These are phyloP conservation scores for Cyprinodon brontotheroides DNA, from an alignment of 2,113 vertebrate genomes.

Conservation along the genomic window DNA sequence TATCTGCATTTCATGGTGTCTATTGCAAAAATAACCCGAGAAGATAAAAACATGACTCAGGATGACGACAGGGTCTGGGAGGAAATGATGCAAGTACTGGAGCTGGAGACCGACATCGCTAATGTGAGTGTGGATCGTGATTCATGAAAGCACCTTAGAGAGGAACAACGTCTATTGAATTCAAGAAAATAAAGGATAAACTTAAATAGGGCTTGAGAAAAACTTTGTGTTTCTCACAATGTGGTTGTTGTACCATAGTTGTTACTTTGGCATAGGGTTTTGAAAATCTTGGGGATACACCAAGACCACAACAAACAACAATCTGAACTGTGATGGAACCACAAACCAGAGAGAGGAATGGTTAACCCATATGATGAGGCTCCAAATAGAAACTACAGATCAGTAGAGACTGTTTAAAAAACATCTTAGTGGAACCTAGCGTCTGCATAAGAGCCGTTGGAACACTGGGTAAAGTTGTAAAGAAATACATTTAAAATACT, in stretches of 20 bases:
- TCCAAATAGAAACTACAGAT: neutral
- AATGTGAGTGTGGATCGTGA: slow-evolving; percentile 82
- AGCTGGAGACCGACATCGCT: slow-evolving; percentile 91
- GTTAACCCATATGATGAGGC: neutral
- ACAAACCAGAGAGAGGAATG: neutral
- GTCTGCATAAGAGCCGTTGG: neutral
- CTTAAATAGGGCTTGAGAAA: slow-evolving; percentile 8
- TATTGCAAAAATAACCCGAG: slow-evolving; percentile 87
- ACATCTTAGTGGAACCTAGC: neutral
- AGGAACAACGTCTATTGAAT: slow-evolving; percentile 22
- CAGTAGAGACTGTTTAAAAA: neutral
- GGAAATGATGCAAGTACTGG: slow-evolving; percentile 90
- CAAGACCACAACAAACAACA: neutral
- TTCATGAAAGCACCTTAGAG: slow-evolving; percentile 27
- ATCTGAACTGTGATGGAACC: neutral
- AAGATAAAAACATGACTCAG: slow-evolving; percentile 84
- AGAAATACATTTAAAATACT: neutral
- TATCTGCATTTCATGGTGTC: slow-evolving; percentile 93
- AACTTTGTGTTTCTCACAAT: slow-evolving; percentile 13
- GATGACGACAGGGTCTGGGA: slow-evolving; percentile 82
- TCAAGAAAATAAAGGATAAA: slow-evolving; percentile 19
- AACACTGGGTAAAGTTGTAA: neutral
- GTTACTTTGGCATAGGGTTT: no score
- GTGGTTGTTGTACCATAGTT: neutral
- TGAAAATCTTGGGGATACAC: neutral